A percentile compares a stretch with the other conserved stretches of the same genome.
These are phyloP conservation scores for Xerus rutilus DNA, from an alignment of 2,797 vertebrate genomes.

Conservation along the genomic window DNA sequence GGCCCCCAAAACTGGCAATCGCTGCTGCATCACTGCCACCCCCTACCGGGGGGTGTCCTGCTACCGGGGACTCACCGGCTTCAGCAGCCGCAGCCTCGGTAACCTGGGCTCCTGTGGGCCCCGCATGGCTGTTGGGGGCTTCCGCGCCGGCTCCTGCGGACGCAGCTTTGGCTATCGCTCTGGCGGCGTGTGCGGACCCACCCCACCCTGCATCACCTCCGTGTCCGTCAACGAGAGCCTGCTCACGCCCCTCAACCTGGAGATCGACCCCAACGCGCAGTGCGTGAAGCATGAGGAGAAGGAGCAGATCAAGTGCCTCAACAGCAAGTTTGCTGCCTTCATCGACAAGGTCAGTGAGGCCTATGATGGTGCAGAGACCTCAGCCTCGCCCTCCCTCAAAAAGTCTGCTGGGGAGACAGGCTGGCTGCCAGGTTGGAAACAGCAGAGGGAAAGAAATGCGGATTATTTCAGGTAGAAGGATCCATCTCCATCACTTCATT, in stretches of 20 bases:
- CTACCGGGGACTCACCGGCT: constrained; percentile 60
- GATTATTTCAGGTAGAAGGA: neutral
- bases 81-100: constrained; percentile 79
- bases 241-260: constrained; percentile 79
- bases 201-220: constrained; percentile 67
- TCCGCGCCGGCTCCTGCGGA: constrained; percentile 72
- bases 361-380: neutral
- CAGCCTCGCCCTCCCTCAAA: neutral
- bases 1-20: constrained; percentile 75
- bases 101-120: constrained; percentile 6
- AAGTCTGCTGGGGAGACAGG: neutral
- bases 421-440: neutral
- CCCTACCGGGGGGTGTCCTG: constrained; percentile 65
- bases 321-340: constrained; percentile 92
- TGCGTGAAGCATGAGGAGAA: constrained; percentile 84
- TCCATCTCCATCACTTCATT: neutral
- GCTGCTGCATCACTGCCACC: constrained; percentile 66
- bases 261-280: constrained; percentile 77
- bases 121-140: constrained; percentile 72
- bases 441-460: neutral
- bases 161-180: constrained; percentile 84
- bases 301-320: constrained; percentile 94
- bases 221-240: constrained; percentile 80
- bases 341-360: constrained; percentile 91
- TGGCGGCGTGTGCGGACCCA: constrained; percentile 79